A percentile compares a stretch with the other conserved stretches of the same genome.
phyloP scores from a whole-genome alignment of 2,888 invertebrate species.

The Boloria euphrosyne region DNA sequence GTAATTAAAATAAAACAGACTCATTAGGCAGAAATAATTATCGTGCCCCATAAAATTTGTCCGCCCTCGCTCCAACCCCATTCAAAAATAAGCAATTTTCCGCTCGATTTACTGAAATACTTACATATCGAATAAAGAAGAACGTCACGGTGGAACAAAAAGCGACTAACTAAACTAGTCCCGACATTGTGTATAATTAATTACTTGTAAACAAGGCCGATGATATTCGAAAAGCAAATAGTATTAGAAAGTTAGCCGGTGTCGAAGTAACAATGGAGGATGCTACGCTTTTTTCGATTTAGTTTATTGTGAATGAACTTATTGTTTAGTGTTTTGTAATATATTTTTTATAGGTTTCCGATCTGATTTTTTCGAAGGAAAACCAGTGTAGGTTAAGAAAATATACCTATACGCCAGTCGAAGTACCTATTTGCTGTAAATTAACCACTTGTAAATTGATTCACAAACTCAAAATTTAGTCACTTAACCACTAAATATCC shows the following conservation, averaged over 20 bases:
- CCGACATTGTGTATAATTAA: constrained; percentile 76
- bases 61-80: constrained; percentile 48
- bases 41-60: constrained; percentile 35
- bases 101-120: constrained; percentile 76
- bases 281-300: constrained; percentile 59
- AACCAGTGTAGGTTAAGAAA: neutral
- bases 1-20: constrained; percentile 31
- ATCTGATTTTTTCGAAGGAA: constrained; percentile 24
- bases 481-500: too few species aligned
- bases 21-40: constrained; percentile 43
- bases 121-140: constrained; percentile 61
- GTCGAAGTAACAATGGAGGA: constrained; percentile 72
- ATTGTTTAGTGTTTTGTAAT: constrained; percentile 40
- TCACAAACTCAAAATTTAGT: too few species aligned
- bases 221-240: constrained; percentile 80
- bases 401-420: neutral
- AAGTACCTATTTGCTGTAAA: too few species aligned
- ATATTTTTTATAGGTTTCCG: constrained; percentile 40
- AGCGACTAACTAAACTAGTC: constrained; percentile 52
- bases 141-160: constrained; percentile 68
- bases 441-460: too few species aligned
- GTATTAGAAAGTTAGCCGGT: constrained; percentile 66
- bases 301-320: constrained; percentile 44
- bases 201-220: constrained; percentile 79
- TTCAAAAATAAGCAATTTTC: constrained; percentile 71